These are phyloP conservation scores for Dolichopus griseipennis DNA, from an alignment of 2,888 invertebrate species.

Conservation along the genomic window DNA sequence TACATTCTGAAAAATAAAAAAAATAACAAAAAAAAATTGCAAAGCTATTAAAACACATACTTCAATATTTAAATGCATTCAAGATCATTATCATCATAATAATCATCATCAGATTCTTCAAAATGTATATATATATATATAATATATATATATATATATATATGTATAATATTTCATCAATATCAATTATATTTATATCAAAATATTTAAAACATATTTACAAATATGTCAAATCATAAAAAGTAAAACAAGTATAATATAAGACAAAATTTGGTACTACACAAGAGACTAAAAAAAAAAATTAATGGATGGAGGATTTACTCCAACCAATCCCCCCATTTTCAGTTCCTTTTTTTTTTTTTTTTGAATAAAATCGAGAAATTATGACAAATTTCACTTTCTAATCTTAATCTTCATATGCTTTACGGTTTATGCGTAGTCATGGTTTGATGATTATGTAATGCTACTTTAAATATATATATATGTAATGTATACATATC, in stretches of 20 bases:
- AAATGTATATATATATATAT: no score
- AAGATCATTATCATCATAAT: not conserved
- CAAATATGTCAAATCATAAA: not conserved
- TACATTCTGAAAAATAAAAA: no score
- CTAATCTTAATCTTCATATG: not conserved
- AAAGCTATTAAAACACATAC: constrained; percentile 4
- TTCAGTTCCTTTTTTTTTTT: not conserved
- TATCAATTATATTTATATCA: not conserved
- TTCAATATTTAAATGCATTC: not conserved
- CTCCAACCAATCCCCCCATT: no score
- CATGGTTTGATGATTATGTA: constrained; percentile 3
- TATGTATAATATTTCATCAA: not conserved
- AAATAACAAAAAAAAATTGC: not conserved
- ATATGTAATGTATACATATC: no score
- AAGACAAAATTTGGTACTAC: no score
- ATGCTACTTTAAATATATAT: not conserved
- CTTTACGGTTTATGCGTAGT: not conserved
- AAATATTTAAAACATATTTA: not conserved
- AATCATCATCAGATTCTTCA: no score
- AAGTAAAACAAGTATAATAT: not conserved
- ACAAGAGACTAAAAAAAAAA: no score
- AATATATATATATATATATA: no score
- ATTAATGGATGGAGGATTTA: no score
- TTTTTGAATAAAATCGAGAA: not conserved
- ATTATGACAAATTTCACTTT: constrained; percentile 1